A percentile compares a stretch with the other conserved stretches of the same genome.
Conservation (phyloP, 2,113 vertebrate genomes). For the Pterocles burchelli region DNA sequence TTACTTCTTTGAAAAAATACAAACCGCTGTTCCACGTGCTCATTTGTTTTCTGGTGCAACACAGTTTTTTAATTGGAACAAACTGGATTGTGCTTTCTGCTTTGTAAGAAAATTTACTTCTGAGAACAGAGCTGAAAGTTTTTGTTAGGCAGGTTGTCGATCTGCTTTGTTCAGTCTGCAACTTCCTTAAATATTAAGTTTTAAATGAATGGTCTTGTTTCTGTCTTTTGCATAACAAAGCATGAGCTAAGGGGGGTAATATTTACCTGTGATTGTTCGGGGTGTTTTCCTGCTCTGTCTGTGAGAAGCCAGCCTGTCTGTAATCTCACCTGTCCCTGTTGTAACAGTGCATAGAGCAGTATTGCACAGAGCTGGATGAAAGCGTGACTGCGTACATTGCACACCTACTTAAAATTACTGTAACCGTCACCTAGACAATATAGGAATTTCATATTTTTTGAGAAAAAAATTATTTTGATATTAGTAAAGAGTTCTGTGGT, state of each 20-base stretch:
- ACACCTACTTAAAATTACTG: not conserved
- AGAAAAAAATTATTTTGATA: not conserved
- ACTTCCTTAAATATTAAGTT: not conserved
- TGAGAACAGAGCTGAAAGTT: conserved; percentile 46
- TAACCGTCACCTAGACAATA: not conserved
- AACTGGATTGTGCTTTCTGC: not conserved
- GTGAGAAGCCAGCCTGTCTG: not conserved
- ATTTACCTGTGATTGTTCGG: not conserved
- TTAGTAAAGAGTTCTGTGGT: not conserved
- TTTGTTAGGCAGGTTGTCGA: not conserved
- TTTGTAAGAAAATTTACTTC: not conserved
- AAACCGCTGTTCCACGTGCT: not conserved
- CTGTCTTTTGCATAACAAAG: conserved; percentile 20
- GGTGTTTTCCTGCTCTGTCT: not conserved
- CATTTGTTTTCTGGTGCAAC: not conserved
- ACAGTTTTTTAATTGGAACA: conserved; percentile 32
- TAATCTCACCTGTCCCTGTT: conserved; percentile 32
- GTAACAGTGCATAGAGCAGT: not conserved
- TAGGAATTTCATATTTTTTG: not conserved
- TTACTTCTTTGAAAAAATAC: not conserved
- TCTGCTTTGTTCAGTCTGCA: not conserved
- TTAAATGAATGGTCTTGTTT: not conserved
- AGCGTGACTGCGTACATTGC: not conserved
- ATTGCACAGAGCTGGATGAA: not conserved
- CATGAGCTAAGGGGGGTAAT: not conserved